These are phyloP conservation scores for Genyomyrus donnyi DNA, from an alignment of 2,113 vertebrate species.

Conservation along the genomic window DNA sequence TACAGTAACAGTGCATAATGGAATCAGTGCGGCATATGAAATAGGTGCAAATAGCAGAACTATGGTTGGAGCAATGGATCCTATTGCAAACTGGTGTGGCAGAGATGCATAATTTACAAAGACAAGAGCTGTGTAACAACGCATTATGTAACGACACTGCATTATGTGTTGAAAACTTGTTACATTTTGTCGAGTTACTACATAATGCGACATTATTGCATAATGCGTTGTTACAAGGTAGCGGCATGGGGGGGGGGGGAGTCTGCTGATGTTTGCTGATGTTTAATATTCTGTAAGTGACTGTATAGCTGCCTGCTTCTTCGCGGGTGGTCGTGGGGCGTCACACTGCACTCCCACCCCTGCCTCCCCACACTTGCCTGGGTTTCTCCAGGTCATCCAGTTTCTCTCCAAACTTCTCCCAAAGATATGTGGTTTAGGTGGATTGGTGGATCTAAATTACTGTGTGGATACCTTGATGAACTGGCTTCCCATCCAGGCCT, in stretches of 20 bases:
- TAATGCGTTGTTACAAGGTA: not conserved
- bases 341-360: not conserved
- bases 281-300: not conserved
- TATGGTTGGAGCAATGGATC: not conserved
- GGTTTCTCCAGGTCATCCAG: not conserved
- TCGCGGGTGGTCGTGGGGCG: not conserved
- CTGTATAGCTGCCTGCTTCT: not conserved
- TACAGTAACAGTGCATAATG: not conserved
- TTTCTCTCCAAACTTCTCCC: not conserved
- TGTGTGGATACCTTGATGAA: too few species aligned
- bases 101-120: not conserved
- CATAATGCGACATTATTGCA: not conserved
- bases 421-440: not conserved
- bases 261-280: not conserved
- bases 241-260: not conserved
- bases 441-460: not conserved
- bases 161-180: not conserved
- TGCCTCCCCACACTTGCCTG: not conserved
- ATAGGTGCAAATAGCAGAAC: not conserved
- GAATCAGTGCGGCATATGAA: not conserved
- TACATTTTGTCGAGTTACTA: not conserved
- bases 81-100: not conserved
- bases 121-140: not conserved
- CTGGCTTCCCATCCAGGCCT: not conserved
- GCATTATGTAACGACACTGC: not conserved